Percentiles rank a stretch among this genome's conserved stretches.
Conservation (phyloP, 2,888 invertebrate species). For the Dione juno region DNA sequence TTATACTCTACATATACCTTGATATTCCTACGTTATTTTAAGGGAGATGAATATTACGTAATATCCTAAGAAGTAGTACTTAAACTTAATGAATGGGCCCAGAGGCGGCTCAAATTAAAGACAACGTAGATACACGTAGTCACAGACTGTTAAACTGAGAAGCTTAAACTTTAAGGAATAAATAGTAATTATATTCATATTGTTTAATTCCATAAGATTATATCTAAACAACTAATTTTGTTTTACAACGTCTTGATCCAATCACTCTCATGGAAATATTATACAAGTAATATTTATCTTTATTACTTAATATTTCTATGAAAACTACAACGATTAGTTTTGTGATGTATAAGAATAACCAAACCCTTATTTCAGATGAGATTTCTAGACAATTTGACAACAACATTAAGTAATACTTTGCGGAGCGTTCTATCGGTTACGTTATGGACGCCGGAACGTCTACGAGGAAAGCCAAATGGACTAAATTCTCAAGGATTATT, state of each 20-base stretch:
- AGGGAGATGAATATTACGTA: constrained; percentile 19
- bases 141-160: not conserved
- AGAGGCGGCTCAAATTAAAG: constrained; percentile 35
- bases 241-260: too few species aligned
- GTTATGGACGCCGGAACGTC: constrained; percentile 29
- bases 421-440: not conserved
- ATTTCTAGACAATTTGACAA: not conserved
- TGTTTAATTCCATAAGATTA: too few species aligned
- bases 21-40: too few species aligned
- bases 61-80: constrained; percentile 34
- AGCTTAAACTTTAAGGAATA: not conserved
- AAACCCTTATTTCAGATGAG: too few species aligned
- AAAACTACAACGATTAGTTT: too few species aligned
- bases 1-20: too few species aligned
- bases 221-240: too few species aligned
- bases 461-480: constrained; percentile 26
- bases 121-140: constrained; percentile 15
- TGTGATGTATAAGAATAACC: too few species aligned
- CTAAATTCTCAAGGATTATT: constrained; percentile 23
- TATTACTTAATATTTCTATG: too few species aligned
- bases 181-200: not conserved
- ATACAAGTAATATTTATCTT: too few species aligned
- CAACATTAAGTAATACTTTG: not conserved
- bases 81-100: constrained; percentile 33
- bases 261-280: too few species aligned